Base-by-base conservation (phyloP, 64 coral and sea anemone genomes). In the Platygyra sinensis region DNA sequence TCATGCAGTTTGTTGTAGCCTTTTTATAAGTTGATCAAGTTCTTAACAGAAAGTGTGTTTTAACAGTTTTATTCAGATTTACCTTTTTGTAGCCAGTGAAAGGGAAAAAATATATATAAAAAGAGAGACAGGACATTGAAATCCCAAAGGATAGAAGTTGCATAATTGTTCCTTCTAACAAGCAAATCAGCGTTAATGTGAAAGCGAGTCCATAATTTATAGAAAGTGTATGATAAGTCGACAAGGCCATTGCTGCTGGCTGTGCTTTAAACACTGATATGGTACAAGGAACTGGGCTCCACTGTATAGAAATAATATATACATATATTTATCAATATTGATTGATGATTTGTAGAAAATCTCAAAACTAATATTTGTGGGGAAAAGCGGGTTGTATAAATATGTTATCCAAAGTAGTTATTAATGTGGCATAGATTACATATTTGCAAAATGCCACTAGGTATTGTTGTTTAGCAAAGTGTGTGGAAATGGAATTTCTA, bases 221-320 rank as follows among this genome's bases (percentile, higher is more conserved):
- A n/a, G 55, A 22, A 79, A 57, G 77, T 18, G 33, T 16, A 31
- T 80, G 33, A 24, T 16, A 72, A 50, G 30, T 67, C 61, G 62
- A 63, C 81, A 85, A 28, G 20, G 62, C 55, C 62, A 20, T 8
- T 16, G 62, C 62, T 6, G 78, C 32, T 22, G 49, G 74, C 74
- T 77, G 74, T 10, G 28, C n/a, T 51, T 25, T 6, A 51, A 25
- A 52, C 24, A 50, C 36, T 51, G 33, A 60, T 30, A 9, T 0
- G 5, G 15, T 50, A 20, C n/a, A 24, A 49, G 39, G 31, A 30
- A n/a, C 10, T n/a, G 74, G 33, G 19, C 49, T 49, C 2, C 36
- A 85, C 33, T 71, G 63, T 52, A 71, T 71, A 85, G 63, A 72
- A 71, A 71, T 85, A 85, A 85, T 85, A 85, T 85, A 85, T 85